Evolutionary conservation across 2,888 invertebrate species (phyloP).

Genomic region (Pteria penguin): DNA sequence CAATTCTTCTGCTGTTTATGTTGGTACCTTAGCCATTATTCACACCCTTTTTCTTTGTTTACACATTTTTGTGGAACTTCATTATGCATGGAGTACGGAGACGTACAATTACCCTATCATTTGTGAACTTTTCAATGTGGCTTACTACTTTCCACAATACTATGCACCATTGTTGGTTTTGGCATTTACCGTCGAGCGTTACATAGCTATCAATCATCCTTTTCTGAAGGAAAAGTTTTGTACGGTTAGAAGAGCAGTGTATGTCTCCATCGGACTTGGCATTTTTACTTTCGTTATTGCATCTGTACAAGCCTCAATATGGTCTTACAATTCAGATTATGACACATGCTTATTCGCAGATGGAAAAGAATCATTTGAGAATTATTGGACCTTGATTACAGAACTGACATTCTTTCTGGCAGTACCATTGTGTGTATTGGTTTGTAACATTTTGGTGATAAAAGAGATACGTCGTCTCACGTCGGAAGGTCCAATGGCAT

Average conservation of each 20-base stretch:
- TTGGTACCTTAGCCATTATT: slow-evolving; percentile 75
- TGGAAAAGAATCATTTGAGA: slow-evolving; percentile 59
- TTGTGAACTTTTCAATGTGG: slow-evolving; percentile 74
- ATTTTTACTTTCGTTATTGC: slow-evolving; percentile 61
- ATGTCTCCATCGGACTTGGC: slow-evolving; percentile 63
- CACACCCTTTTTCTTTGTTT: slow-evolving; percentile 74
- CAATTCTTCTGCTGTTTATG: slow-evolving; percentile 79
- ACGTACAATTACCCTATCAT: slow-evolving; percentile 62
- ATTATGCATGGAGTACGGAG: slow-evolving; percentile 74
- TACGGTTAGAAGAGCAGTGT: slow-evolving; percentile 71
- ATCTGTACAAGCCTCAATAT: slow-evolving; percentile 74
- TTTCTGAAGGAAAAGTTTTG: slow-evolving; percentile 75
- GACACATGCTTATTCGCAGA: slow-evolving; percentile 65
- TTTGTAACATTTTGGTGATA: slow-evolving; percentile 78
- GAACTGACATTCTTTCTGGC: slow-evolving; percentile 75
- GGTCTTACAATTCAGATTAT: slow-evolving; percentile 68
- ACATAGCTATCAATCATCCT: slow-evolving; percentile 76
- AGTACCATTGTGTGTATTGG: slow-evolving; percentile 74
- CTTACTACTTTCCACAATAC: slow-evolving; percentile 74
- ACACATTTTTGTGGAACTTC: slow-evolving; percentile 76
- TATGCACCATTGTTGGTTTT: slow-evolving; percentile 76
- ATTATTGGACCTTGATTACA: slow-evolving; percentile 75
- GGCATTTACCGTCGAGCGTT: slow-evolving; percentile 78
- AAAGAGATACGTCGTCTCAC: slow-evolving; percentile 74
- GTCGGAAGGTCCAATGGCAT: slow-evolving; percentile 58